Base-by-base conservation (phyloP, 2,888 invertebrate genomes). In the Dasysyrphus tricinctus region DNA sequence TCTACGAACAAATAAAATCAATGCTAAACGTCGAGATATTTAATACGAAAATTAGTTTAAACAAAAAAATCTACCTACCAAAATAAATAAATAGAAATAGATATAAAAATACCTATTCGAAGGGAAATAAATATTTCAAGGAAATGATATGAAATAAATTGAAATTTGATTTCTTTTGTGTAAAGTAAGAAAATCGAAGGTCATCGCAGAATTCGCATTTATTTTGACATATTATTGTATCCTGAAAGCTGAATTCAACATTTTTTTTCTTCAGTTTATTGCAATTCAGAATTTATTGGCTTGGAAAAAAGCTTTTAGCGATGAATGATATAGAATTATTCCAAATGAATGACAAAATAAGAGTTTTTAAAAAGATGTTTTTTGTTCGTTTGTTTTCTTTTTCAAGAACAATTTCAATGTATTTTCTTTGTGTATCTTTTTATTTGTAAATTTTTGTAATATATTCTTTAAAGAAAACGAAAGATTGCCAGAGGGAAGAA, bases 251-350 rank as follows among this genome's bases (percentile, higher is more conserved):
- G 14, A 7, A 47, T 59, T 42, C 8, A 0, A 0, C 5, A 14
- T 59, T 37, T 37, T 59, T 11, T 6, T 8, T n/a, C n/a, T n/a
- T n/a, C n/a, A n/a, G n/a, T n/a, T 39, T 37, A 2, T 12, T 34
- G 14, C 8, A 24, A 72, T 32, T 57, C 47, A 73, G 16, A 12
- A 73, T 34, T 44, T 59, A 73, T 59, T 73, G 59, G 29, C n/a
- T 44, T 14, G 59, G 73, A 57, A 73, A 59, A 59, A 57, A 56
- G 59, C 59, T 73, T 59, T 44, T 32, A 59, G 59, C 44, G 29
- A 57, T 59, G 54, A 44, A 47, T 32, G 42, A 47, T 34, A 47
- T 59, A 39, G 42, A 47, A 37, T 57, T 47, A 47, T 73, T 57
- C 47, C 54, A 44, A 44, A 34, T 24, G 56, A 73, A 44, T 73